Base-by-base conservation (phyloP, 2,113 vertebrate species). In the Morone saxatilis region DNA sequence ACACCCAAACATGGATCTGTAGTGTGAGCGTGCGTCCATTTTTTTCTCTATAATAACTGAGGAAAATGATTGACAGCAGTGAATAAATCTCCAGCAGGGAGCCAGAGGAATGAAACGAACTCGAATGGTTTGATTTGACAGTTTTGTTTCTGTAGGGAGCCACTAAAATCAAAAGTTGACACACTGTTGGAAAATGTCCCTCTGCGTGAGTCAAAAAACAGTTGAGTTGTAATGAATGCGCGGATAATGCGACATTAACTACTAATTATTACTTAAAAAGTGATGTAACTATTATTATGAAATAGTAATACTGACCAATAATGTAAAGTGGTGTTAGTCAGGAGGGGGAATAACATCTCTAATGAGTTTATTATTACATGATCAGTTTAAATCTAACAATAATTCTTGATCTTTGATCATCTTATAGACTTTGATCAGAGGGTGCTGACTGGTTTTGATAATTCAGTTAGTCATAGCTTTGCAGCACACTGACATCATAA, bases 1-100 rank as follows among this genome's bases (percentile, higher is more conserved):
- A 56, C 51, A 82, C 11, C 14, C 69, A 48, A 67, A 75, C 81
- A 69, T 11, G 40, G 0, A 11, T 25, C 22, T 17, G 63, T n/a
- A 7, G 45, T 56, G 25, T 45, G 74, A 4, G 13, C 22, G 22
- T 60, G 56, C 43, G 7, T 25, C 20, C 4, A 19, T 19, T 14
- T 6, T 13, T 67, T 20, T 40, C 47, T 14, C 0, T 47, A 53
- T 20, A 38, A 0, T 20, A 65, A 36, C 41, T 7, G 66, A 54
- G 20, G 3, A 1, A 45, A 63, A 63, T 67, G 12, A 77, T 40
- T 71, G 76, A 56, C 70, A 66, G 62, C 69, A 22, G 65, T 0
- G 59, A 70, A 48, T 16, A 17, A 3, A 63, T 20, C 38, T 70
- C 12, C 76, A 56, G 53, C 9, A 19, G n/a, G 13, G 25, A 75